These are phyloP conservation scores for Gavia stellata DNA, from an alignment of 2,113 vertebrate species.

Conservation along the genomic window DNA sequence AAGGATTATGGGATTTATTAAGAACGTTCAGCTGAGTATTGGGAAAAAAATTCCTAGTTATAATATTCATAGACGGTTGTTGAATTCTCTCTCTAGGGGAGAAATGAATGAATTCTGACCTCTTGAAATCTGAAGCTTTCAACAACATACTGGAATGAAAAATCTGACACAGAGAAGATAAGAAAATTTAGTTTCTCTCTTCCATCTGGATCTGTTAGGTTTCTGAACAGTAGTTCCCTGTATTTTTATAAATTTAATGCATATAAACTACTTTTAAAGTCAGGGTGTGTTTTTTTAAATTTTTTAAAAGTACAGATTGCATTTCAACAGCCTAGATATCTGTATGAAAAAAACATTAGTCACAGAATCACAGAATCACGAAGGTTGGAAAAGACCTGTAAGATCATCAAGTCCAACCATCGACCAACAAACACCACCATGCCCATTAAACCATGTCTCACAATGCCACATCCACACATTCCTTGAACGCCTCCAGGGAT, in stretches of 20 bases:
- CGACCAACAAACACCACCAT: no score
- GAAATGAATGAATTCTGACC: background rate
- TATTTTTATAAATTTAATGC: background rate
- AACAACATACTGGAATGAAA: background rate
- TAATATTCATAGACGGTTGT: background rate
- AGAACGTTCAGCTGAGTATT: background rate
- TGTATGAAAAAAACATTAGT: background rate
- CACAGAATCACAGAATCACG: no score
- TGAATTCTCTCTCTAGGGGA: background rate
- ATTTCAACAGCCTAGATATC: background rate
- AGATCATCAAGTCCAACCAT: no score
- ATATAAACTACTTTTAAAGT: background rate
- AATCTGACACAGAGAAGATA: background rate
- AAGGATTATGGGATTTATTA: conserved; percentile 7
- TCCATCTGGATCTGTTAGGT: background rate
- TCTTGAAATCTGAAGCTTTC: background rate
- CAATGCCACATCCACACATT: no score
- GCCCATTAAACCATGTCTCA: no score
- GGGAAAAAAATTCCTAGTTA: background rate
- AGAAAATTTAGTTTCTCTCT: background rate
- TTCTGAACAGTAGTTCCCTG: background rate
- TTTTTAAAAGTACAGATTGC: background rate
- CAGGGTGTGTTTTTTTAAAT: background rate
- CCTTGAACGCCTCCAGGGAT: no score
- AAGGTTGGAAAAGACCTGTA: no score